Evolutionary conservation across 2,797 vertebrate species (phyloP).

Genomic region (Fistularia tabacaria): DNA sequence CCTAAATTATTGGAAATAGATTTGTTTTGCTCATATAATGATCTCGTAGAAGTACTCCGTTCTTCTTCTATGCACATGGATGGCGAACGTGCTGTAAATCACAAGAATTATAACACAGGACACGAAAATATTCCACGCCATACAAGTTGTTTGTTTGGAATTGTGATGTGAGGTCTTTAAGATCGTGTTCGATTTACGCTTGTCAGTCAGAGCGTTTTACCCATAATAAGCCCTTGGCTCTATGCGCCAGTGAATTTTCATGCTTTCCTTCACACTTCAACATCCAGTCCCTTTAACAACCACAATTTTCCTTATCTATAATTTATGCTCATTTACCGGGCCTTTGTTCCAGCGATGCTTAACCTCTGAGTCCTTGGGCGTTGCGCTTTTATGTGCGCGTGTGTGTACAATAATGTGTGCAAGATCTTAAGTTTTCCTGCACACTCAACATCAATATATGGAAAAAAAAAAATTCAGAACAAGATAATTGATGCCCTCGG

Average conservation of each 20-base stretch:
- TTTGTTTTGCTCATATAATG: slow-evolving; percentile 36
- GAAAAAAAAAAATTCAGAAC: slow-evolving; percentile 16
- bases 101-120: slow-evolving; percentile 16
- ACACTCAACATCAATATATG: slow-evolving; percentile 12
- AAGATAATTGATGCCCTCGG: slow-evolving; percentile 38
- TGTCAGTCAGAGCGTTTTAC: too few relatives aligned
- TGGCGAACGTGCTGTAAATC: slow-evolving; percentile 49
- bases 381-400: background rate
- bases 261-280: too few relatives aligned
- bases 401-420: too few relatives aligned
- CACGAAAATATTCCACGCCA: too few relatives aligned
- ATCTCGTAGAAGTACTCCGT: slow-evolving; percentile 39
- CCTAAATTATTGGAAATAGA: slow-evolving; percentile 29
- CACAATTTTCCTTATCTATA: slow-evolving; percentile 44
- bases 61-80: slow-evolving; percentile 13
- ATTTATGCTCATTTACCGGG: slow-evolving; percentile 52
- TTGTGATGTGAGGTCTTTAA: too few relatives aligned
- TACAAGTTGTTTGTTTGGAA: too few relatives aligned
- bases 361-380: slow-evolving; percentile 16
- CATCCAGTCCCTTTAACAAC: slow-evolving; percentile 2
- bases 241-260: too few relatives aligned
- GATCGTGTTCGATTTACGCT: too few relatives aligned
- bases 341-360: slow-evolving; percentile 35
- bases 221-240: too few relatives aligned
- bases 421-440: background rate